Evolutionary conservation across 2,797 vertebrate species (phyloP).

Genomic region (Smutsia temminckii): DNA sequence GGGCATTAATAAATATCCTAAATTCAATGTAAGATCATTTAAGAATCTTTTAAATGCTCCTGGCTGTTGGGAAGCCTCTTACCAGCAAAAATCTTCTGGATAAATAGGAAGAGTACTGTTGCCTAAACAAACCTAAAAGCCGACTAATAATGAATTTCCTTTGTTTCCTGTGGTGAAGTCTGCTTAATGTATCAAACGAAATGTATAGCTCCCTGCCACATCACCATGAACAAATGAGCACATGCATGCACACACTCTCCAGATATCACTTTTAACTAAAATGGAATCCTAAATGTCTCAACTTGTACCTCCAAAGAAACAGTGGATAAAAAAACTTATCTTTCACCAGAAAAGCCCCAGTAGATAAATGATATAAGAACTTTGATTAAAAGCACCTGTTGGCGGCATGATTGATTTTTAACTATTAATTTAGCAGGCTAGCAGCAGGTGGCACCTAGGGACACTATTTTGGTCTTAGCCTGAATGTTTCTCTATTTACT

Average conservation of each 20-base stretch:
- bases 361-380: slow-evolving; percentile 49
- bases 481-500: not conserved
- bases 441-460: not conserved
- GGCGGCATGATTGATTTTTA: slow-evolving; percentile 73
- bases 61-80: not conserved
- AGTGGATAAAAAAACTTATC: not conserved
- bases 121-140: slow-evolving; percentile 61
- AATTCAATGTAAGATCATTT: slow-evolving; percentile 37
- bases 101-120: not conserved
- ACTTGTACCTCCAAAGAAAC: slow-evolving; percentile 8
- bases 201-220: not conserved
- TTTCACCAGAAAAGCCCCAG: slow-evolving; percentile 44
- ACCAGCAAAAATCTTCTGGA: slow-evolving; percentile 9
- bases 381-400: slow-evolving; percentile 68
- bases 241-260: rapidly evolving
- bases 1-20: not conserved
- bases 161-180: not conserved
- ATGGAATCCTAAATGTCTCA: not conserved
- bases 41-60: slow-evolving; percentile 29
- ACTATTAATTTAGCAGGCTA: slow-evolving; percentile 59
- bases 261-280: not conserved
- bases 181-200: not conserved
- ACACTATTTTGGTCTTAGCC: slow-evolving; percentile 40
- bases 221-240: not conserved
- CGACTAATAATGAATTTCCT: slow-evolving; percentile 64